These are phyloP conservation scores for Acanthopagrus latus DNA, from an alignment of 2,797 vertebrate genomes.

Conservation along the genomic window DNA sequence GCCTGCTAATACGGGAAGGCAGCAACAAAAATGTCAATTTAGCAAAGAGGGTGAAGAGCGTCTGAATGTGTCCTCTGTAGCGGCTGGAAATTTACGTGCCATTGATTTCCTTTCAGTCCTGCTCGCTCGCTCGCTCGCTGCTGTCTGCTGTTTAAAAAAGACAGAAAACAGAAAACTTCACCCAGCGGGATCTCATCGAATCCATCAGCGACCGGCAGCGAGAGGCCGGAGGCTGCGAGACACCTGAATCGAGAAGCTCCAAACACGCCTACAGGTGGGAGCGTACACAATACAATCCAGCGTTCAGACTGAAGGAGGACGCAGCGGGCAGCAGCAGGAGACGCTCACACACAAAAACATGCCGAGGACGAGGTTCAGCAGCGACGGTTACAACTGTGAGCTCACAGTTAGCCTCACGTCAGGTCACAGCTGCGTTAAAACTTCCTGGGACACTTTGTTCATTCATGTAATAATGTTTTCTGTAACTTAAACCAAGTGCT, in stretches of 20 bases:
- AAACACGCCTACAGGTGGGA: not conserved
- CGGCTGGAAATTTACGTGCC: constrained; percentile 47
- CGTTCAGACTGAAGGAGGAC: not conserved
- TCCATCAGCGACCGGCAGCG: constrained; percentile 19
- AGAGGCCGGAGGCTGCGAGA: constrained; percentile 24
- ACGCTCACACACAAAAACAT: not conserved
- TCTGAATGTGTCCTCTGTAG: constrained; percentile 22
- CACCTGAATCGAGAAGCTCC: constrained; percentile 27
- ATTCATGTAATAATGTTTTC: not conserved
- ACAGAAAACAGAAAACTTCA: constrained; percentile 37
- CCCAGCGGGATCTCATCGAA: constrained; percentile 10
- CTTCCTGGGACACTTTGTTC: not conserved
- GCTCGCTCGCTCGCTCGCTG: not conserved
- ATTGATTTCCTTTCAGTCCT: constrained; percentile 61
- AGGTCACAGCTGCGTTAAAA: not conserved
- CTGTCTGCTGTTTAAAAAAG: constrained; percentile 34
- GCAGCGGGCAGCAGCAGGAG: constrained; percentile 1
- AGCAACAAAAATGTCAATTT: constrained; percentile 48
- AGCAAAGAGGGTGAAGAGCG: constrained; percentile 41
- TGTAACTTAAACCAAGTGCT: not conserved
- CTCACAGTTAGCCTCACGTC: not conserved
- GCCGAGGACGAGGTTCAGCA: not conserved
- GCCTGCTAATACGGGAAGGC: constrained; percentile 29
- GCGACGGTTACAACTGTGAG: not conserved
- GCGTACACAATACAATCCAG: not conserved